These are phyloP conservation scores for Pristionchus japonicus DNA, from an alignment of 2,888 invertebrate species.

Conservation along the genomic window DNA sequence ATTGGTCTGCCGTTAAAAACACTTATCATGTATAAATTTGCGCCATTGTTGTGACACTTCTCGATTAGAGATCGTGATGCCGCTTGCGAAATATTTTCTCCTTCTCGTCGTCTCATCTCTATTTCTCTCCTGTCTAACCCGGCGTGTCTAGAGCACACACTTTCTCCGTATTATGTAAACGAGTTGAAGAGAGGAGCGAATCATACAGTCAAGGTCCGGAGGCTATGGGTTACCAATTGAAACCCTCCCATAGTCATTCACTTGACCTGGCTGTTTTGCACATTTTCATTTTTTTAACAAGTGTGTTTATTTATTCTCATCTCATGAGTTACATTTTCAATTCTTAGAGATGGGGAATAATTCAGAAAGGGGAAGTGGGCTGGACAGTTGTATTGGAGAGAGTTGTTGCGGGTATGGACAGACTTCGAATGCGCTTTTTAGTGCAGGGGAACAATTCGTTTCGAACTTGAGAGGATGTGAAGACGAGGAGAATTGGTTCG, in stretches of 20 bases:
- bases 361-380: background rate
- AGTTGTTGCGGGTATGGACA: background rate
- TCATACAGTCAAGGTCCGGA: slow-evolving; percentile 31
- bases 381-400: background rate
- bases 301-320: background rate
- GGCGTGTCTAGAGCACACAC: too few species aligned
- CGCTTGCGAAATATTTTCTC: too few species aligned
- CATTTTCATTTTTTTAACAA: background rate
- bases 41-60: too few species aligned
- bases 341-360: background rate
- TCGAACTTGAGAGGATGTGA: background rate
- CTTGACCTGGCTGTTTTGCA: slow-evolving; percentile 16
- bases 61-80: too few species aligned
- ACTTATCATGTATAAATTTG: too few species aligned
- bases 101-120: too few species aligned
- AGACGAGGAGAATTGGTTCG: background rate
- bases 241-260: slow-evolving; percentile 3
- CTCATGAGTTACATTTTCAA: background rate
- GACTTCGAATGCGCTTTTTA: background rate
- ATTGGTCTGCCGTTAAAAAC: too few species aligned
- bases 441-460: background rate
- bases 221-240: background rate
- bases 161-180: too few species aligned
- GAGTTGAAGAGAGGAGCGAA: background rate
- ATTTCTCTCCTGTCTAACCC: too few species aligned